Conservation (phyloP, 2,797 vertebrate genomes). For the Remorina albescens region DNA sequence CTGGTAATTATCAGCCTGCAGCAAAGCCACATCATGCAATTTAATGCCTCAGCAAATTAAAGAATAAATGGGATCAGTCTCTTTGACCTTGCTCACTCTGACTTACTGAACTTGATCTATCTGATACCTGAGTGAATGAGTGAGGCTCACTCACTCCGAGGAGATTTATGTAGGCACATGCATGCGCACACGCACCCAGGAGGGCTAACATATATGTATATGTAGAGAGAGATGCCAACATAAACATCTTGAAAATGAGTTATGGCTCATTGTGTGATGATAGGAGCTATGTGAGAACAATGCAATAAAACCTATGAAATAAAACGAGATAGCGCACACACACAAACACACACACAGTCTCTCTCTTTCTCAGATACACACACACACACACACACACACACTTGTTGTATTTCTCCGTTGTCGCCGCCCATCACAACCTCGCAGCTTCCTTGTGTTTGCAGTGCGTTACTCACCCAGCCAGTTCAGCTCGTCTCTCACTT, state of each 20-base stretch:
- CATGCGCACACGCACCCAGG: neutral
- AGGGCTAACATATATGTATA: too few species aligned
- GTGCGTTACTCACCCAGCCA: constrained; percentile 74
- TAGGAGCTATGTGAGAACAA: constrained; percentile 5
- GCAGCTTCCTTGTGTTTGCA: constrained; percentile 86
- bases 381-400: constrained; percentile 13
- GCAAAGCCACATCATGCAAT: constrained; percentile 86
- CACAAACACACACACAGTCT: too few species aligned
- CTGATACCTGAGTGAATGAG: constrained; percentile 70
- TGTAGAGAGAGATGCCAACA: too few species aligned
- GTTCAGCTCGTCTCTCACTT: constrained; percentile 94
- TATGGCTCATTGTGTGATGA: constrained; percentile 10
- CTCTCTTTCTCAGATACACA: too few species aligned
- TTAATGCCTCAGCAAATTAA: constrained; percentile 88
- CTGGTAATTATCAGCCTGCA: constrained; percentile 88
- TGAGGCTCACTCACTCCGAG: constrained; percentile 40
- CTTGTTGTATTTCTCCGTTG: constrained; percentile 86
- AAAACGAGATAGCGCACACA: constrained; percentile 4
- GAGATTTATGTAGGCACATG: constrained; percentile 1
- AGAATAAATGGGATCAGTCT: constrained; percentile 85
- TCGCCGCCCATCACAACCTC: constrained; percentile 78
- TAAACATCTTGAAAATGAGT: constrained; percentile 13
- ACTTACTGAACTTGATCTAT: constrained; percentile 73
- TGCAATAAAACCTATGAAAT: constrained; percentile 12
- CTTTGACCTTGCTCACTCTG: constrained; percentile 83